Evolutionary conservation across 2,113 vertebrate species (phyloP), one percentile per base, ranked within the genome.

Genomic region (Phylloscopus trochiloides): DNA sequence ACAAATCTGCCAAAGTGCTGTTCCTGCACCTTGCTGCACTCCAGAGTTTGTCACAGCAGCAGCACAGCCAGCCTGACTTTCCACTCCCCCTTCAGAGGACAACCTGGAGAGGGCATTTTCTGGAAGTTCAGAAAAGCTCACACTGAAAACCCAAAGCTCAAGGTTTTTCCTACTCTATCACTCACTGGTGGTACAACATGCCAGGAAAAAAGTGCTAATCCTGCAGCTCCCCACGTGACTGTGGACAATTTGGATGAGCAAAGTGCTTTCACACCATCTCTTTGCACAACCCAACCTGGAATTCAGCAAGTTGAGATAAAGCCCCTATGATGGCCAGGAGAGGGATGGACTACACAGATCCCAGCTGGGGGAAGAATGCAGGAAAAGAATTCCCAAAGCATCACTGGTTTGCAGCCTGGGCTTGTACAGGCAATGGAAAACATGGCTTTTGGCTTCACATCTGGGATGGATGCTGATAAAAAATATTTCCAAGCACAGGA

Each of bases 311-410:
- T 0, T 75, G 62, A 71, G 36, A 75, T 17, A 40, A 84, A 89
- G 19, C 9, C n/a, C 25, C 12, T 8, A 12, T 11, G 47, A 12
- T 22, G 36, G n/a, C 13, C 81, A 84, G 38, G 40, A 68, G 8
- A 43, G 7, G 32, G 31, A 32, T 34, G 45, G 26, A 52, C 4
- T 36, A 52, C 31, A 17, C 9, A 7, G 10, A 54, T 34, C 67
- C 5, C 3, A 86, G 36, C 13, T 17, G 0, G 0, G 47, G 48
- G 6, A 80, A 84, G 14, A 8, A 58, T 0, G 11, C 7, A 42
- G 14, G 63, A 25, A 70, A 67, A 50, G 7, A 87, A 77, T 40
- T 85, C 17, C 66, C 80, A 71, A 59, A 78, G 34, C 48, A 71
- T 1, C 68, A 5, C 45, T 58, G 61, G 15, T 43, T 34, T 65